phyloP scores from a whole-genome alignment of 1,140 invertebrate species.

The Eubasilissa regina region DNA sequence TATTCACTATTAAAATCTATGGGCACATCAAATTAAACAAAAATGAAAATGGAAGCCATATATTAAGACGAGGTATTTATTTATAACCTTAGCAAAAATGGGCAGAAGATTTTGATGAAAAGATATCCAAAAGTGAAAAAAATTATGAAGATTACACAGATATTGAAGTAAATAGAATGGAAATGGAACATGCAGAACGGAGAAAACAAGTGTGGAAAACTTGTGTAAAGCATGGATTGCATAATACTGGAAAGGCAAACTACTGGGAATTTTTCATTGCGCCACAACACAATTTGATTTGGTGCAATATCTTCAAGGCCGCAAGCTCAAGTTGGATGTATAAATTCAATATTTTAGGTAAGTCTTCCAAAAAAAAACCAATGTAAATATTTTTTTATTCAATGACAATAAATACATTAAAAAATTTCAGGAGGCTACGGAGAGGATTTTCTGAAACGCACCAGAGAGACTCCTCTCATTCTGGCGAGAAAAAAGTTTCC shows the following conservation, averaged over 20 bases:
- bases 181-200: constrained; percentile 53
- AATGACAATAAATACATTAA: constrained; percentile 59
- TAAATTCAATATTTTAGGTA: constrained; percentile 82
- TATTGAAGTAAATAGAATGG: constrained; percentile 44
- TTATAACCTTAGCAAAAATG: constrained; percentile 58
- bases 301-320: constrained; percentile 87
- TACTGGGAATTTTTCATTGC: constrained; percentile 84
- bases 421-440: constrained; percentile 73
- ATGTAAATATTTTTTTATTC: too few species aligned
- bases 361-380: constrained; percentile 59
- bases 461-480: constrained; percentile 73
- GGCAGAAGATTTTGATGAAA: constrained; percentile 58
- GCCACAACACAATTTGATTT: constrained; percentile 79
- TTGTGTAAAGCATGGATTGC: constrained; percentile 52
- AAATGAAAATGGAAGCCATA: too few species aligned
- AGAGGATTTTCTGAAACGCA: constrained; percentile 73
- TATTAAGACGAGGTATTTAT: too few species aligned
- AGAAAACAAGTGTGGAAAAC: constrained; percentile 56
- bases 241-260: constrained; percentile 63
- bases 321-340: constrained; percentile 87
- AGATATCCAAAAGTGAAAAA: constrained; percentile 38
- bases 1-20: too few species aligned
- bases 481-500: constrained; percentile 76
- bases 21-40: too few species aligned
- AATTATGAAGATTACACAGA: constrained; percentile 60